Conservation (phyloP, 2,797 vertebrate species). For the Tokudaia tokunoshimensis region DNA sequence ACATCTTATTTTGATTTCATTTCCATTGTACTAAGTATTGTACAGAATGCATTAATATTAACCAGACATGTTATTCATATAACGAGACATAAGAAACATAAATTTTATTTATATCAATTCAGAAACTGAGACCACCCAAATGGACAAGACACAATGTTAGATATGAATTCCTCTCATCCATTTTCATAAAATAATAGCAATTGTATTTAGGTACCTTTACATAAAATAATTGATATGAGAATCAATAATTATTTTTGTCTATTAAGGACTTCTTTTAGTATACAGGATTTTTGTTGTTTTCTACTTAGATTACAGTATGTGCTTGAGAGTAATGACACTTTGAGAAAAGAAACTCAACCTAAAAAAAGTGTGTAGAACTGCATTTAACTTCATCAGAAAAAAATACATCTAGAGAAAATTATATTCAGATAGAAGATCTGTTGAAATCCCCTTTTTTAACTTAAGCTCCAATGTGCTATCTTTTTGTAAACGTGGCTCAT, state of each 20-base stretch:
- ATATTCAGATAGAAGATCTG: not conserved
- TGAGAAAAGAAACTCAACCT: slow-evolving; percentile 28
- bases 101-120: slow-evolving; percentile 63
- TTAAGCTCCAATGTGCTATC: not conserved
- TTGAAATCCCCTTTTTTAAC: not conserved
- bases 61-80: slow-evolving; percentile 44
- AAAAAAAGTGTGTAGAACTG: not conserved
- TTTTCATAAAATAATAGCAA: slow-evolving; percentile 48
- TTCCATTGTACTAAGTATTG: not conserved
- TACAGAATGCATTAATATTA: slow-evolving; percentile 60
- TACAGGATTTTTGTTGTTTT: not conserved
- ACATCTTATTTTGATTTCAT: slow-evolving; percentile 55
- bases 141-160: slow-evolving; percentile 37
- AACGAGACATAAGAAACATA: slow-evolving; percentile 59
- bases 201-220: slow-evolving; percentile 10
- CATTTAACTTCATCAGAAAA: not conserved
- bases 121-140: slow-evolving; percentile 57
- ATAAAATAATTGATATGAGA: slow-evolving; percentile 53
- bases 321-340: slow-evolving; percentile 10
- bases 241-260: slow-evolving; percentile 40
- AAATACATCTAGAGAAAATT: not conserved
- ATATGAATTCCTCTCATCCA: slow-evolving; percentile 47
- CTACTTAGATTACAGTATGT: slow-evolving; percentile 24
- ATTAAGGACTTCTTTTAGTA: slow-evolving; percentile 25
- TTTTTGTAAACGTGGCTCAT: not conserved